phyloP scores from a whole-genome alignment of 2,888 invertebrate species.

The Cerceris ruficornis region DNA sequence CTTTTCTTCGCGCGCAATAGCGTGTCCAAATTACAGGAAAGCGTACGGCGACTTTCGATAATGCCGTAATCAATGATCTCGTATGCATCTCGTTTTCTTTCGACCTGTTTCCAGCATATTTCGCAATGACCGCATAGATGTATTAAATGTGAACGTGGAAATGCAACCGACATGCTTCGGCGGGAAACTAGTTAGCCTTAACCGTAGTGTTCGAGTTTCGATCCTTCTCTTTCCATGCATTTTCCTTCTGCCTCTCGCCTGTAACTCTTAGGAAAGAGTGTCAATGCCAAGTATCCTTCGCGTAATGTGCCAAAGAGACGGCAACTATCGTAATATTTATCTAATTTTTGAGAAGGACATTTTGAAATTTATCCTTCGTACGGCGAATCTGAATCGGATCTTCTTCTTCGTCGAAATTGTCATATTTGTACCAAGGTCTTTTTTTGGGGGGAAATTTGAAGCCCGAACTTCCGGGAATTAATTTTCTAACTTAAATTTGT shows the following conservation, averaged over 20 bases:
- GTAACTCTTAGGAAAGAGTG: conserved; percentile 48
- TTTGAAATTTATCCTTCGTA: neutral
- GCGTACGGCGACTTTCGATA: neutral
- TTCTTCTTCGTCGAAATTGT: too few relatives aligned
- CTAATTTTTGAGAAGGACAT: neutral
- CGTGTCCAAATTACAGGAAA: neutral
- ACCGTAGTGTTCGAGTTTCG: conserved; percentile 64
- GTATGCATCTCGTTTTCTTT: conserved; percentile 14
- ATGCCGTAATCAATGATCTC: conserved; percentile 26
- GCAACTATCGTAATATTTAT: neutral
- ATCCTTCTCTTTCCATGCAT: conserved; percentile 39
- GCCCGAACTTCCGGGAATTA: too few relatives aligned
- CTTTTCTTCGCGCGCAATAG: too few relatives aligned
- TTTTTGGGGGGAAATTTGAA: too few relatives aligned
- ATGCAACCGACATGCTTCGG: conserved; percentile 53
- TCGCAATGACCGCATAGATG: conserved; percentile 47
- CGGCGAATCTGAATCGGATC: neutral
- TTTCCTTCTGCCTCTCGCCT: conserved; percentile 50
- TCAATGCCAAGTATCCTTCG: conserved; percentile 65
- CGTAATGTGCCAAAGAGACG: neutral
- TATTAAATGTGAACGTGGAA: conserved; percentile 56
- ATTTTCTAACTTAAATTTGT: too few relatives aligned
- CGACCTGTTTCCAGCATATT: conserved; percentile 55
- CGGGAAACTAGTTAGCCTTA: conserved; percentile 67
- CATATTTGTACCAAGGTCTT: too few relatives aligned